Base-by-base conservation (phyloP, 2,888 invertebrate genomes). In the Acleris holmiana region DNA sequence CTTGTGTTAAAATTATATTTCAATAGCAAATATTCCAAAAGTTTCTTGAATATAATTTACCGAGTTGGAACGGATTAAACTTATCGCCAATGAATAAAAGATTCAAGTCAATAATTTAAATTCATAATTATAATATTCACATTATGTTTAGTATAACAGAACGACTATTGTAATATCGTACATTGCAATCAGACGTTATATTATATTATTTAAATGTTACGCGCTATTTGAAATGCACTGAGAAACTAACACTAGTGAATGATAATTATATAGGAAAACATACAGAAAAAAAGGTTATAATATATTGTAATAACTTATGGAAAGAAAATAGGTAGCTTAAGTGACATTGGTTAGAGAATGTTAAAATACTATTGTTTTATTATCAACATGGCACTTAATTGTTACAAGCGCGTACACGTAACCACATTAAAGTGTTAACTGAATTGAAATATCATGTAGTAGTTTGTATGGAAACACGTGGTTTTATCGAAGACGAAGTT, bases 91-190 rank as follows among this genome's bases (percentile, higher is more conserved):
- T 61, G 47, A 63, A 58, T 47, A 46, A 53, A 63, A 51, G 46
- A 40, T 40, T 23, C n/a, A 56, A 58, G 51, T 63, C 47, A 63
- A 63, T 63, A 63, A 63, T 58, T 63, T 40, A 69, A 74, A 70
- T 74, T 79, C 80, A 80, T 72, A 80, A 80, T 82, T 84, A 81
- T 80, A 82, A 84, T 82, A 83, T 76, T 61, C 63, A 71, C 71
- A 70, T 73, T 73, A 71, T 67, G 64, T 69, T 75, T 75, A 74
- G 74, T 79, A 81, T 80, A 80, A 83, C 77, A 82, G 83, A 85
- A 76, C 68, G 75, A 76, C 79, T 82, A 80, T 77, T 73, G 72
- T 80, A 80, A 72, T 80, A 79, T 59, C 47, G 65, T 60, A 60
- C 54, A 74, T 80, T 84, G 85, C 73, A 72, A 73, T 82, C 76